phyloP scores from a whole-genome alignment of 2,113 vertebrate species.

The Sinocyclocheilus anshuiensis region DNA sequence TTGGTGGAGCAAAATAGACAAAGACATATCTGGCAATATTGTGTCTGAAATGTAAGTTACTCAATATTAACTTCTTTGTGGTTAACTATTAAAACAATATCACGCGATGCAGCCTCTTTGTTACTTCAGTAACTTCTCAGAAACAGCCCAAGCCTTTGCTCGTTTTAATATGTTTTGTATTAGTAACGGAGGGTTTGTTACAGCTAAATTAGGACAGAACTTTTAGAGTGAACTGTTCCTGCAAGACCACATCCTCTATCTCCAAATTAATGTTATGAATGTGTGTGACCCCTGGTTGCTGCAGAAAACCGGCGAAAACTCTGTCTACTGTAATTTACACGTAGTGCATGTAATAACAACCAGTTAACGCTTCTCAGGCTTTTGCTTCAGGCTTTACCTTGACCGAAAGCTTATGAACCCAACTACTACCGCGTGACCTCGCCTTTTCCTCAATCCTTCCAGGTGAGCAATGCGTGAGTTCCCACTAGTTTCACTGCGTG shows the following conservation, averaged over 20 bases:
- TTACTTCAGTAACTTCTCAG: neutral
- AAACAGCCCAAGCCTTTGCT: neutral
- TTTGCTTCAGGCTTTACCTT: neutral
- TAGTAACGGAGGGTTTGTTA: neutral
- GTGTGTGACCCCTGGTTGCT: neutral
- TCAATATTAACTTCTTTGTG: neutral
- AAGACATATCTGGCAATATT: neutral
- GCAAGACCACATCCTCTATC: neutral
- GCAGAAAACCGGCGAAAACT: neutral
- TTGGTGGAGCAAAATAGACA: neutral
- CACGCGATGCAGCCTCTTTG: neutral
- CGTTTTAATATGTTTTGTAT: neutral
- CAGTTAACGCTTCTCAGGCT: neutral
- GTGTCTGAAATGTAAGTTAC: neutral
- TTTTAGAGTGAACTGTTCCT: neutral
- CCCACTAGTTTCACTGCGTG: neutral
- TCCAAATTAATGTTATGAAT: neutral
- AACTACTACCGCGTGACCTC: neutral
- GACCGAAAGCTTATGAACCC: constrained; percentile 21
- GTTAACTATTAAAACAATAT: neutral
- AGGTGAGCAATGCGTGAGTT: neutral
- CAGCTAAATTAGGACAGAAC: too few relatives aligned
- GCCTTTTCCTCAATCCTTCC: neutral
- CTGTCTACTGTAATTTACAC: neutral
- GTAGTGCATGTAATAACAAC: neutral